Conservation (phyloP, 2,888 invertebrate genomes). For the Aphelenchoides bicaudatus region DNA sequence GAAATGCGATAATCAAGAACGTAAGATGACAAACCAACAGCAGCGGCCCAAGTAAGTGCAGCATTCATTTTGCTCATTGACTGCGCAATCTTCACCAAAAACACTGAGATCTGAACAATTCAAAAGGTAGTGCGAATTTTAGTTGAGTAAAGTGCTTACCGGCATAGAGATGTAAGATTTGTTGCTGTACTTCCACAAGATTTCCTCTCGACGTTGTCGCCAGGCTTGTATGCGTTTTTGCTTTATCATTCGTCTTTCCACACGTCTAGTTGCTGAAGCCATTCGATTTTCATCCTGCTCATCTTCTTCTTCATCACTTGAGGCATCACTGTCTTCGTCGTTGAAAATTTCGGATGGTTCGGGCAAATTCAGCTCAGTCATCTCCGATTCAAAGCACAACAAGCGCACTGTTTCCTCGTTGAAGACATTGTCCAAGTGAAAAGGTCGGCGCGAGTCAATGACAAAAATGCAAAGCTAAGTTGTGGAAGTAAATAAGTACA, state of each 20-base stretch:
- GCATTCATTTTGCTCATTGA: conserved; percentile 42
- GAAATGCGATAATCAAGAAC: conserved; percentile 45
- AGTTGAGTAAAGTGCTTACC: conserved; percentile 16
- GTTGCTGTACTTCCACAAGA: not conserved
- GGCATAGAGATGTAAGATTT: conserved; percentile 27
- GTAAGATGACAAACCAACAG: conserved; percentile 49
- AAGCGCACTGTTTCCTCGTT: not conserved
- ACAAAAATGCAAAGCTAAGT: conserved; percentile 38
- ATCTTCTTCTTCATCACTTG: not conserved
- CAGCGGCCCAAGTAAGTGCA: conserved; percentile 49
- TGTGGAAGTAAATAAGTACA: not conserved
- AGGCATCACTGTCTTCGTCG: not conserved
- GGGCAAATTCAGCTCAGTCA: not conserved
- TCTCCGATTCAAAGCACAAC: conserved; percentile 9
- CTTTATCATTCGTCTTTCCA: conserved; percentile 1
- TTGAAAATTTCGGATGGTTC: not conserved
- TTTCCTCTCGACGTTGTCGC: not conserved
- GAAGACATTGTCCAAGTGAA: conserved; percentile 52
- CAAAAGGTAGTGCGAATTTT: not conserved
- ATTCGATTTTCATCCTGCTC: not conserved
- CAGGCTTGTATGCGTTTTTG: not conserved
- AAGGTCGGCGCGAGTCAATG: conserved; percentile 50
- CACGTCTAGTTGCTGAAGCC: not conserved
- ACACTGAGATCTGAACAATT: conserved; percentile 37
- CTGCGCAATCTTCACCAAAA: conserved; percentile 46